Evolutionary conservation across 2,888 invertebrate species (phyloP).

Genomic region (Pherbina coryleti): DNA sequence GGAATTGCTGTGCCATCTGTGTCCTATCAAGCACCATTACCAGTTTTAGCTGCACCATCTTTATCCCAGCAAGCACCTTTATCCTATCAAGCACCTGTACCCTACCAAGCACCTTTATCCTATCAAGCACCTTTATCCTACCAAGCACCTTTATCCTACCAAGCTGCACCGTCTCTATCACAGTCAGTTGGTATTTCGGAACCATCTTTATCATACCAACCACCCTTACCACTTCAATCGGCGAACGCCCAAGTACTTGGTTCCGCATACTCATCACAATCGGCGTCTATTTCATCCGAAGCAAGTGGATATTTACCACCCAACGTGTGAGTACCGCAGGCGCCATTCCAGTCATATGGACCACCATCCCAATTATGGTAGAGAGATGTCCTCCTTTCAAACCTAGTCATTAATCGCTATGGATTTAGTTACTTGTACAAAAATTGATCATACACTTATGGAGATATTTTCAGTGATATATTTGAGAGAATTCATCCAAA

Average conservation of each 20-base stretch:
- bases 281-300: too few species aligned
- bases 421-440: background rate
- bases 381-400: conserved; percentile 30
- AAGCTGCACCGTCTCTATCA: conserved; percentile 14
- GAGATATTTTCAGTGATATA: conserved; percentile 30
- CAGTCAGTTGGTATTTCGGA: background rate
- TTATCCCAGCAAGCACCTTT: background rate
- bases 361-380: conserved; percentile 49
- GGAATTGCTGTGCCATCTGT: background rate
- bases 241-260: too few species aligned
- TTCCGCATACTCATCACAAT: too few species aligned
- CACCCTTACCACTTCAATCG: too few species aligned
- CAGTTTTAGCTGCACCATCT: conserved; percentile 17
- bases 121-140: too few species aligned
- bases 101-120: too few species aligned
- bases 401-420: conserved; percentile 7
- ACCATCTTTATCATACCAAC: background rate
- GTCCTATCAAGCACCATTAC: background rate
- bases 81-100: too few species aligned
- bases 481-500: background rate
- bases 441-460: conserved; percentile 14
- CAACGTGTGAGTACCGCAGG: conserved; percentile 49
- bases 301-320: conserved; percentile 38
- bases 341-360: conserved; percentile 57
- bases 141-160: conserved; percentile 12